Percentiles rank a stretch among this genome's conserved stretches.
Evolutionary conservation across 2,113 vertebrate genomes (phyloP).

Genomic region (Peromyscus polionotus): DNA sequence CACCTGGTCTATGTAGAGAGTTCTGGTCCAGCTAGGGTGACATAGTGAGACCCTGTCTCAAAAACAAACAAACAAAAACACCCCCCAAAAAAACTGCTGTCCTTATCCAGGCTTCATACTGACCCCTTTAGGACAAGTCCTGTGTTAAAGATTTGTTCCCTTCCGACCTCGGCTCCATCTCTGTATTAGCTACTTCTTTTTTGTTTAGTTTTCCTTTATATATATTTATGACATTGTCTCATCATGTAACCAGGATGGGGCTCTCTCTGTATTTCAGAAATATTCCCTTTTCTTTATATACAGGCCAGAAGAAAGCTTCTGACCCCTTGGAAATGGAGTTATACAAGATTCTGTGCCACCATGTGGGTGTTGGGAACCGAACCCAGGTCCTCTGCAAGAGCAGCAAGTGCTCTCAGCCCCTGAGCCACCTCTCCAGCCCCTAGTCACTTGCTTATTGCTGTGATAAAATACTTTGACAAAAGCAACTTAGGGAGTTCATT

Average conservation of each 20-base stretch:
- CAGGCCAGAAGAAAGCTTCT: neutral
- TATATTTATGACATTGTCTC: no score
- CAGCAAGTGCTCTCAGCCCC: neutral
- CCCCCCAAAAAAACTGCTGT: neutral
- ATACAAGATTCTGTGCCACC: neutral
- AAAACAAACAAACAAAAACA: neutral
- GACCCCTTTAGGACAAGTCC: neutral
- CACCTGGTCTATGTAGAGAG: neutral
- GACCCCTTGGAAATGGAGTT: neutral
- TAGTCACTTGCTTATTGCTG: neutral
- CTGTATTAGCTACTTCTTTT: neutral
- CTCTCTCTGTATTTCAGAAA: no score
- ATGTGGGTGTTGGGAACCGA: neutral
- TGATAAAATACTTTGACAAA: neutral
- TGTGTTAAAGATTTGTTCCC: neutral
- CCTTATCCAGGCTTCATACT: neutral
- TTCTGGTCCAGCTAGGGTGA: neutral
- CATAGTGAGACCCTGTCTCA: neutral
- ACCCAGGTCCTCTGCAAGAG: neutral
- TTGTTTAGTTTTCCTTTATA: neutral
- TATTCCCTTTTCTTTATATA: neutral
- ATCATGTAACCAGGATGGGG: no score
- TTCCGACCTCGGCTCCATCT: neutral
- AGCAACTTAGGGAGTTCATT: neutral
- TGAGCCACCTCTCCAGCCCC: neutral